Evolutionary conservation across 2,113 vertebrate species (phyloP).

Genomic region (Brachypteracias leptosomus): DNA sequence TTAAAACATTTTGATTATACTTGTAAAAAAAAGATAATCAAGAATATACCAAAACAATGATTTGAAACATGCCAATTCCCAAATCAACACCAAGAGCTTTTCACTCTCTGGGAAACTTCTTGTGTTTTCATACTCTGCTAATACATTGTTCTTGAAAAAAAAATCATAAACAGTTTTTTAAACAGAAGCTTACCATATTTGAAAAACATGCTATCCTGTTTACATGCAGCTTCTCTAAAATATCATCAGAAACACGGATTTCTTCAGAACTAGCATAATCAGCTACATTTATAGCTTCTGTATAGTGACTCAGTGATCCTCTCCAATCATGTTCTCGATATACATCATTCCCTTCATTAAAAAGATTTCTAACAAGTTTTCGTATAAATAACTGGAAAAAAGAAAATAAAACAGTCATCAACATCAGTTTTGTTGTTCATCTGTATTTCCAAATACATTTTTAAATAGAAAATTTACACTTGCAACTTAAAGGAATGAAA

Average conservation of each 20-base stretch:
- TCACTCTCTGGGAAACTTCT: neutral
- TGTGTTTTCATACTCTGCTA: neutral
- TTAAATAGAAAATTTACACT: neutral
- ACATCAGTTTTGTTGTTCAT: neutral
- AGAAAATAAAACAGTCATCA: neutral
- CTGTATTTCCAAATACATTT: neutral
- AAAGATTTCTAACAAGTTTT: constrained; percentile 91
- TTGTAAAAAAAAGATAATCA: neutral
- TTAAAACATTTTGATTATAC: neutral
- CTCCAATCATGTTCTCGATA: constrained; percentile 89
- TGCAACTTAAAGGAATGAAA: neutral
- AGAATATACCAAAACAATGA: neutral
- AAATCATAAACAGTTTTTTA: too few relatives aligned
- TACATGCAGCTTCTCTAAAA: constrained; percentile 88
- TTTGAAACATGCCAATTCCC: neutral
- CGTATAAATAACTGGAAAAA: constrained; percentile 87
- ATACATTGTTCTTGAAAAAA: neutral
- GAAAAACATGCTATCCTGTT: constrained; percentile 93
- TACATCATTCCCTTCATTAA: constrained; percentile 92
- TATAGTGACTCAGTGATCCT: constrained; percentile 88
- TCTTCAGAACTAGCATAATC: constrained; percentile 94
- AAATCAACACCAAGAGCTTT: neutral
- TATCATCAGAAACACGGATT: constrained; percentile 80
- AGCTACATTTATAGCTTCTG: constrained; percentile 90
- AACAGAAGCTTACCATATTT: constrained; percentile 81